Percentiles rank a stretch among this genome's conserved stretches.
Evolutionary conservation across 1,140 invertebrate species (phyloP).

Genomic region (Pollicipes pollicipes): DNA sequence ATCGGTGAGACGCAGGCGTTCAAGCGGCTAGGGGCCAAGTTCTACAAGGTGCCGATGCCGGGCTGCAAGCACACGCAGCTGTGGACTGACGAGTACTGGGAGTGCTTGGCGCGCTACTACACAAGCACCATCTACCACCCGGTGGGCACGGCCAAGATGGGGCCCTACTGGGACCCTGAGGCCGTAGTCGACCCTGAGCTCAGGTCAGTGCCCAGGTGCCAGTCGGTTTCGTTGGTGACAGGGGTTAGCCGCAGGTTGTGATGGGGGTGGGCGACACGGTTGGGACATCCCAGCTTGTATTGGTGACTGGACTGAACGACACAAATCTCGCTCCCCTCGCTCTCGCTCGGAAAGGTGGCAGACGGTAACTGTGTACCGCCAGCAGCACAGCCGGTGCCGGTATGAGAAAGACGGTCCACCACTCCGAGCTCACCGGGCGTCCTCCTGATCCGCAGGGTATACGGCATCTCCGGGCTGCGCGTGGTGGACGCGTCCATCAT

Average conservation of each 20-base stretch:
- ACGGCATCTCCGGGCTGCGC: slow-evolving; percentile 37
- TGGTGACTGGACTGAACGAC: no score
- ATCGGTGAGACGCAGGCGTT: slow-evolving; percentile 60
- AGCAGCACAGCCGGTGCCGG: no score
- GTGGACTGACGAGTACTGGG: slow-evolving; percentile 65
- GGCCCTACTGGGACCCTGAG: slow-evolving; percentile 40
- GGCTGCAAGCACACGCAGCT: slow-evolving; percentile 46
- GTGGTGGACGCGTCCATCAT: slow-evolving; percentile 54
- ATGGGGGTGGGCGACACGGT: no score
- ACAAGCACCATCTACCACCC: slow-evolving; percentile 24
- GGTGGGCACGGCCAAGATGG: slow-evolving; percentile 36
- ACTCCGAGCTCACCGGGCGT: no score
- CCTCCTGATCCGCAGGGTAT: slow-evolving; percentile 33
- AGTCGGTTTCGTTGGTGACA: no score
- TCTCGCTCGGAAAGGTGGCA: no score
- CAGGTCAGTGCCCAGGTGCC: slow-evolving; percentile 24
- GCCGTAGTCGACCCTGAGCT: slow-evolving; percentile 56
- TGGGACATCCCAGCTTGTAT: no score
- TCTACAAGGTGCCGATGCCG: slow-evolving; percentile 57
- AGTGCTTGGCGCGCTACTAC: slow-evolving; percentile 36
- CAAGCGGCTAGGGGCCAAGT: slow-evolving; percentile 53
- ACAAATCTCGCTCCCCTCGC: no score
- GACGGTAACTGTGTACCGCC: no score
- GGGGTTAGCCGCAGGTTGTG: no score
- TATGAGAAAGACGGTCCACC: no score